Percentiles rank a stretch among this genome's conserved stretches.
These are phyloP conservation scores for Ochropleura leucogaster DNA, from an alignment of 2,888 invertebrate species.

Conservation along the genomic window DNA sequence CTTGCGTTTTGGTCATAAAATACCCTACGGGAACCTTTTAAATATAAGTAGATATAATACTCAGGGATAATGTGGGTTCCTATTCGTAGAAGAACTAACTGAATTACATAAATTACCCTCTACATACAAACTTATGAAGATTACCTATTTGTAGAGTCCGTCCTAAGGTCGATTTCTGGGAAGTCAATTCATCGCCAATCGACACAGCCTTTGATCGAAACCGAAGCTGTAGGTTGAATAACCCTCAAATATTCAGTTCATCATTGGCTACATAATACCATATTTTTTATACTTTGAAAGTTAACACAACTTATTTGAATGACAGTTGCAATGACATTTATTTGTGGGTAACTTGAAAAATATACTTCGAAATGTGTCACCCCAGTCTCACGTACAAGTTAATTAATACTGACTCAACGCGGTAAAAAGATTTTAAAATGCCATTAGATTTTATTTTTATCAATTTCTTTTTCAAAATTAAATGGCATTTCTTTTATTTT, in stretches of 20 bases:
- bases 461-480: background rate
- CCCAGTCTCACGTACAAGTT: background rate
- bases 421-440: background rate
- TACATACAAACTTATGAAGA: background rate
- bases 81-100: too few species aligned
- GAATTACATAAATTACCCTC: background rate
- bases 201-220: too few species aligned
- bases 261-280: too few species aligned
- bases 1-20: background rate
- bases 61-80: background rate
- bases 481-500: background rate
- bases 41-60: background rate
- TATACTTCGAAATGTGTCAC: too few species aligned
- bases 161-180: background rate
- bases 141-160: background rate
- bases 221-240: too few species aligned
- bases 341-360: too few species aligned
- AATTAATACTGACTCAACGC: background rate
- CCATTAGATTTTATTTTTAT: constrained; percentile 10
- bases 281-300: too few species aligned
- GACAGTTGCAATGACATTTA: too few species aligned
- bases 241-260: too few species aligned
- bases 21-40: background rate
- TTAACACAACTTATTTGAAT: too few species aligned
- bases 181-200: background rate